Base-by-base conservation (phyloP, 1,140 invertebrate species). In the Colletes latitarsis region DNA sequence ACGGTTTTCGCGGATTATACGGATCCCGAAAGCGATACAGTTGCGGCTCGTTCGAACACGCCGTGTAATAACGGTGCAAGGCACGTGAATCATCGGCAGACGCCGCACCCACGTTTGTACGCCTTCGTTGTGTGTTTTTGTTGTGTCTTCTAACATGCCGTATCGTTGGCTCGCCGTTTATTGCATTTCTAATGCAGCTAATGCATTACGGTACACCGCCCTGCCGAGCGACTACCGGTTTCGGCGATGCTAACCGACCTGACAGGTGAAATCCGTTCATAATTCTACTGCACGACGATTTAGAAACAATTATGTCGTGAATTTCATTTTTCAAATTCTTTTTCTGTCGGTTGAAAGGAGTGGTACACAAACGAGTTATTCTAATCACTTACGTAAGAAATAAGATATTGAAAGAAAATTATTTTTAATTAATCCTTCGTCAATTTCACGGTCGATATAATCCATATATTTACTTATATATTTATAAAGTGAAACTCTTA, bases 1-100 rank as follows among this genome's bases (percentile, higher is more conserved):
- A 3, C 17, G 39, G 43, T 62, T 46, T 74, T 19, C 69, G 21
- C 58, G 19, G 70, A 72, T 77, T 64, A 52, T 46, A 41, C 17
- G 67, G 17, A 60, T 67, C 9, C 68, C 60, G 60, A 41, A 19
- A 69, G 55, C 60, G 57, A 73, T 57, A 72, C 14, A 30, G 19
- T 46, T 58, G 49, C 43, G 58, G 21, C 41, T 60, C 41, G 21
- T 14, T 39, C 39, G 57, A 70, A 74, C 57, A 72, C 30, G 30
- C 14, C 53, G 62, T 66, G 60, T 77, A 85, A 85, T 85, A 85
- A 85, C 83, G 78, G 83, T 82, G 83, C 85, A 60, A 53, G 68
- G 71, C 41, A 72, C 71, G 76, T 86, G 85, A 86, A 82, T 86
- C 84, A 86, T 86, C 84, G 83, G 79, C 43, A 86, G 85, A 85